Conservation (phyloP, 2,113 vertebrate species). For the Cinclus mexicanus region DNA sequence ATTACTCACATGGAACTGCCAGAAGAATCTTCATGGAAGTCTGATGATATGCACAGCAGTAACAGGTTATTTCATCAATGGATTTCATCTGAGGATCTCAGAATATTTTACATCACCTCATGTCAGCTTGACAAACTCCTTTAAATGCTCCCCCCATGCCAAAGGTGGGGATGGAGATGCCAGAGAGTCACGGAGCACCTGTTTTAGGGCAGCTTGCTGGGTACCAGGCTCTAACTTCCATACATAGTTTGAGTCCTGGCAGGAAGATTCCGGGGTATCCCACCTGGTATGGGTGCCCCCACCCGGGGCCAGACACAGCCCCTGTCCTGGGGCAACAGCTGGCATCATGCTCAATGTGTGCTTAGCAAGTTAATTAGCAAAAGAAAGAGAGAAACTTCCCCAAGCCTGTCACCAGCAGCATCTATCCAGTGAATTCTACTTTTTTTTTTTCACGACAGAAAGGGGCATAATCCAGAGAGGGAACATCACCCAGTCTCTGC, state of each 20-base stretch:
- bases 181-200: neutral
- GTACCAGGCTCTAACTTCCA: neutral
- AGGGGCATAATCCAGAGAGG: neutral
- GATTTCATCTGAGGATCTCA: neutral
- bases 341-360: neutral
- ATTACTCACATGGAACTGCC: neutral
- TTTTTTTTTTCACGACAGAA: neutral
- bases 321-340: neutral
- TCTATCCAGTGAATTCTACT: neutral
- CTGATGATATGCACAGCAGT: neutral
- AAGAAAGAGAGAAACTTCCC: neutral
- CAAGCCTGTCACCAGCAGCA: neutral
- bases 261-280: neutral
- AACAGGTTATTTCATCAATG: neutral
- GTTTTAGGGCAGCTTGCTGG: neutral
- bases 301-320: neutral
- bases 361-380: neutral
- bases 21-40: neutral
- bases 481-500: rapidly evolving
- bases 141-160: neutral
- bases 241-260: neutral
- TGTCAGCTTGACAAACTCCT: neutral
- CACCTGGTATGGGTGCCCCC: neutral
- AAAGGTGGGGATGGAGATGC: neutral
- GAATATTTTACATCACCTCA: neutral